phyloP scores from a whole-genome alignment of 2,797 vertebrate genomes.

The Galagoides demidoff region DNA sequence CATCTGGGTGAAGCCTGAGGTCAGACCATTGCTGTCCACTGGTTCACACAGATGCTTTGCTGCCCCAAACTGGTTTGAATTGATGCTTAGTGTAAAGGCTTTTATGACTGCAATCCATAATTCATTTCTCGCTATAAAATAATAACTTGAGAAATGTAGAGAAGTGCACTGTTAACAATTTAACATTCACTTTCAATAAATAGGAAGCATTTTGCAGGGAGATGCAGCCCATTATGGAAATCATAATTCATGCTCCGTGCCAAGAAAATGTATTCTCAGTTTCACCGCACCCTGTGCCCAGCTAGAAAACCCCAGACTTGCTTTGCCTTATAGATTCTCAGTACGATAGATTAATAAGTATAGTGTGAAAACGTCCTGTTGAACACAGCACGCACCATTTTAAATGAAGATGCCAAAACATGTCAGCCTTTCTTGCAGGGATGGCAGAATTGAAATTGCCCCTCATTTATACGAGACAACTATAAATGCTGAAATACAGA shows the following conservation, averaged over 20 bases:
- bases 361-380: background rate
- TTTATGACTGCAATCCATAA: slow-evolving; percentile 26
- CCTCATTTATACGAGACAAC: background rate
- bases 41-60: background rate
- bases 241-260: slow-evolving; percentile 44
- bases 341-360: slow-evolving; percentile 54
- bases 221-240: slow-evolving; percentile 47
- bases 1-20: background rate
- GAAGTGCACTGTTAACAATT: slow-evolving; percentile 57
- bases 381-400: slow-evolving; percentile 42
- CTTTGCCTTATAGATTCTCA: slow-evolving; percentile 42
- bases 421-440: slow-evolving; percentile 28
- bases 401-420: slow-evolving; percentile 57
- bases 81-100: slow-evolving; percentile 26
- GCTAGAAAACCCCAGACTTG: background rate
- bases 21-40: background rate
- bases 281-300: background rate
- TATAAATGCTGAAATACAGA: slow-evolving; percentile 10
- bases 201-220: slow-evolving; percentile 57
- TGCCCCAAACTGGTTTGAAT: background rate
- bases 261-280: slow-evolving; percentile 55
- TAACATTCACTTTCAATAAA: slow-evolving; percentile 69
- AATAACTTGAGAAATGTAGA: slow-evolving; percentile 62
- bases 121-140: slow-evolving; percentile 64
- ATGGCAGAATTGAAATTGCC: slow-evolving; percentile 47